Evolutionary conservation across 2,888 invertebrate species (phyloP), one percentile per base, ranked within the genome.

Genomic region (Lasioglossum leucozonium): DNA sequence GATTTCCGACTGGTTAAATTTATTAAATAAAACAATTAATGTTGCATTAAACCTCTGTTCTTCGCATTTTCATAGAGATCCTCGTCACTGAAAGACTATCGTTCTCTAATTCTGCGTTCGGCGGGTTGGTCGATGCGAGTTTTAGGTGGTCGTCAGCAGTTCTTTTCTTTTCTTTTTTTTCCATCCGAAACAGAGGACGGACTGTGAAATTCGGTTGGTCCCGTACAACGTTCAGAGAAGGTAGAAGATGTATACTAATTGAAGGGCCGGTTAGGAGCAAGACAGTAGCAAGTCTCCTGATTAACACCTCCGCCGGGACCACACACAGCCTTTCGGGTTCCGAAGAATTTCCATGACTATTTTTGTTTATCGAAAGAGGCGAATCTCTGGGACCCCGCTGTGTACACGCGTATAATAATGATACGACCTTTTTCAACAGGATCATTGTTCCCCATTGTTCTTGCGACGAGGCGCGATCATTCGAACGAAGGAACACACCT

Each of bases 221-320:
- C 82, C 58, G 86, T 76, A 84, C 82, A 86, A 88, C 82, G 88
- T 58, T 81, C 72, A 81, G 77, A 72, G 88, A 90, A 86, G 88
- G 90, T 84, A 86, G 89, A 85, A 84, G 88, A 90, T 92, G 93
- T 92, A 93, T 93, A 94, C 94, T 95, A 95, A 95, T 95, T 95
- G 95, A 94, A 94, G 94, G 93, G 93, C 91, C 93, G 91, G 92
- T 92, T 90, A 91, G 87, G 89, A 91, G 91, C 91, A 92, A 92
- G 91, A 93, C 94, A 93, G 94, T 94, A 94, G 94, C 93, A 85
- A 92, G 91, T 85, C 88, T 82, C 86, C 87, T 89, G 92, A 94
- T 94, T 94, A 94, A 93, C 94, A 94, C 93, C 93, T 94, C 80
- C 82, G 67, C 51, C 79, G 89, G 89, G 92, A 91, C 93, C 93